These are phyloP conservation scores for Peromyscus attwateri DNA, from an alignment of 2,797 vertebrate species.

Conservation along the genomic window DNA sequence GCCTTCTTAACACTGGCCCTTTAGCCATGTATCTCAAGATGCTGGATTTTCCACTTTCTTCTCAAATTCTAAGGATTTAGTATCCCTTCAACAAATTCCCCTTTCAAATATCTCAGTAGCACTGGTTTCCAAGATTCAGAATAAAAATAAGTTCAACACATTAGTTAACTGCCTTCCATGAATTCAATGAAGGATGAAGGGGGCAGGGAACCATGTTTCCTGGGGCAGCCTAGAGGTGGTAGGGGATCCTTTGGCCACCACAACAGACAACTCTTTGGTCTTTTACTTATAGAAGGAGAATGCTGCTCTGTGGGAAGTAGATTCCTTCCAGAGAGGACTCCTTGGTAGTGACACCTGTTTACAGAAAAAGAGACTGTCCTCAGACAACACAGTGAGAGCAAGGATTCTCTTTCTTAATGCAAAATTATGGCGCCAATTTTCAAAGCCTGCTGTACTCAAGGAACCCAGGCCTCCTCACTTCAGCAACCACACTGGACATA, in stretches of 20 bases:
- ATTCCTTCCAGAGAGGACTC: conserved; percentile 22
- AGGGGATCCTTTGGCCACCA: background rate
- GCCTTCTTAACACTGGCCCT: background rate
- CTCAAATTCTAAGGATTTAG: conserved; percentile 40
- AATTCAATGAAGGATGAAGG: background rate
- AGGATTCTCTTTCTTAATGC: background rate
- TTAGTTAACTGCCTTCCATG: background rate
- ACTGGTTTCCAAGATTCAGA: conserved; percentile 30
- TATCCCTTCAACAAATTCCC: conserved; percentile 24
- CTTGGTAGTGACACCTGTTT: conserved; percentile 31
- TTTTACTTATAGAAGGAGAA: conserved; percentile 1
- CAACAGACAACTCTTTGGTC: background rate
- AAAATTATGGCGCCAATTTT: background rate
- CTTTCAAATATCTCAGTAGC: conserved; percentile 39
- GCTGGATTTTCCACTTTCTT: conserved; percentile 40
- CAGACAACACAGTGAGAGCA: background rate
- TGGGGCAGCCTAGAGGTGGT: background rate
- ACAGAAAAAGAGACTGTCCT: conserved; percentile 4
- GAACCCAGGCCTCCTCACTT: background rate
- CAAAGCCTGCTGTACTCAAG: background rate
- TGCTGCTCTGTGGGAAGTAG: background rate
- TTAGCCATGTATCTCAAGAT: background rate
- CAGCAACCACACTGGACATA: conserved; percentile 12
- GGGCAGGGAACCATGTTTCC: background rate
- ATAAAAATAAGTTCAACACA: conserved; percentile 37